Evolutionary conservation across 1,140 invertebrate genomes (phyloP), one percentile per base, ranked within the genome.

Genomic region (Euwallacea similis): DNA sequence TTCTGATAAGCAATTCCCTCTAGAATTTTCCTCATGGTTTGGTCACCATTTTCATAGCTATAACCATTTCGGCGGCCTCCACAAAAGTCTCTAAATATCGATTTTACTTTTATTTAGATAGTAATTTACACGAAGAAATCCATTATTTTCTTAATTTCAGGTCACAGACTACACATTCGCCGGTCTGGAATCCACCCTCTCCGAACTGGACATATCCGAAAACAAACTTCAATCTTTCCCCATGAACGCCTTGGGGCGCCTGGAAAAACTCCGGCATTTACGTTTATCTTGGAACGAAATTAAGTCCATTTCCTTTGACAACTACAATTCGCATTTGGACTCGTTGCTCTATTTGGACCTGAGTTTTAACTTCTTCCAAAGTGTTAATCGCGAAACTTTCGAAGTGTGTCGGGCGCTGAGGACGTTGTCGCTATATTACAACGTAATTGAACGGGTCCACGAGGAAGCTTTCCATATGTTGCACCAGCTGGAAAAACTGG

Each of bases 281-380:
- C 85, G 90, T 63, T 83, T 96, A 7, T 90, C 93, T 0, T 94
- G 91, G 88, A 97, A 97, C 79, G 89, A 91, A 82, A 91, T 94
- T 69, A 85, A 84, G 7, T 81, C 84, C 15, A 85, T 94, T 43
- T 87, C 88, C 0, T 86, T 89, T 73, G 89, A 92, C 76, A 86
- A 86, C n/a, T 89, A 90, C 77, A 33, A 33, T 33, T 88, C 90
- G 0, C 85, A 86, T 44, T 82, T 95, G 62, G 86, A 87, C 21
- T 89, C 89, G 7, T 81, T 97, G 53, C 82, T 89, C 55, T 90
- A 90, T 74, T 84, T 97, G 71, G 94, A 96, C 82, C 82, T 97
- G 64, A 94, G 91, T 81, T 94, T 91, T 11, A 97, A 96, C 82
- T 89, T 89, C 79, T 92, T 96, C 74, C 88, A 88, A 66, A 87